Evolutionary conservation across 2,797 vertebrate genomes (phyloP).

Genomic region (Neomorphus geoffroyi): DNA sequence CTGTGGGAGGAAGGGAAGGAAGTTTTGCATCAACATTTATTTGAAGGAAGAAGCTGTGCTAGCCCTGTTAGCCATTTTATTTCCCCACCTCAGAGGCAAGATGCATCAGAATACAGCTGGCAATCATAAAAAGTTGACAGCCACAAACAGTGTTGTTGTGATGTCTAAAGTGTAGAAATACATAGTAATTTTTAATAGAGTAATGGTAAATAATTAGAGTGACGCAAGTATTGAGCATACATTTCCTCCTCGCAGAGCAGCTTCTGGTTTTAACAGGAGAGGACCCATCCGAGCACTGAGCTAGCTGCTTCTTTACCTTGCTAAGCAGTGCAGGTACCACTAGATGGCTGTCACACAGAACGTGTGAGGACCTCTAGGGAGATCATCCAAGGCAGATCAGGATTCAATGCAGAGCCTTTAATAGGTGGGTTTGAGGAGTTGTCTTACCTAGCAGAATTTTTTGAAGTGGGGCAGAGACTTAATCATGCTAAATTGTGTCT

Average conservation of each 20-base stretch:
- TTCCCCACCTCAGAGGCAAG: not conserved
- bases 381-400: not conserved
- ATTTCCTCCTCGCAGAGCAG: not conserved
- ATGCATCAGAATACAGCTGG: not conserved
- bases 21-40: not conserved
- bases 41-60: not conserved
- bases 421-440: not conserved
- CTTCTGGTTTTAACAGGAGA: not conserved
- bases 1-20: not conserved
- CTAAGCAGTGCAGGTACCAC: not conserved
- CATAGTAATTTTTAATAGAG: not conserved
- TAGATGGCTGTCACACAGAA: not conserved
- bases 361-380: not conserved
- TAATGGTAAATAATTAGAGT: not conserved
- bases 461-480: not conserved
- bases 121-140: not conserved
- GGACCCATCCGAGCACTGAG: not conserved
- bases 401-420: not conserved
- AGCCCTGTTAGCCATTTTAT: not conserved
- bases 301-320: not conserved
- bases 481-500: not conserved
- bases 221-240: not conserved
- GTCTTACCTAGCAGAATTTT: not conserved
- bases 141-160: not conserved
- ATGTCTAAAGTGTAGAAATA: not conserved